These are phyloP conservation scores for Drosophila guanche DNA, from an alignment of 1,140 invertebrate genomes.

Conservation along the genomic window DNA sequence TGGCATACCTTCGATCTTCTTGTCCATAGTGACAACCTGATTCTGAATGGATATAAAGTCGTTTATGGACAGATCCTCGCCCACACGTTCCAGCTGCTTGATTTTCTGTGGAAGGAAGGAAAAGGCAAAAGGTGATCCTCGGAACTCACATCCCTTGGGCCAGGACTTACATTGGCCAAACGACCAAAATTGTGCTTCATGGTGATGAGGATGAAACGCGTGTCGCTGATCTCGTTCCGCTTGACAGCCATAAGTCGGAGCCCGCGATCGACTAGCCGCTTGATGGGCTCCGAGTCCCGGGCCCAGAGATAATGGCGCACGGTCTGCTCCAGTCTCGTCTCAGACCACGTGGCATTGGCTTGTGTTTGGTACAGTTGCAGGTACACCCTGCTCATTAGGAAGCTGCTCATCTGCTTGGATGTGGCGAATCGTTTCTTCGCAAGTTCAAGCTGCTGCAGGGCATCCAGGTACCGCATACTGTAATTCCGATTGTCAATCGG, in stretches of 20 bases:
- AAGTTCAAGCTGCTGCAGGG: constrained; percentile 17
- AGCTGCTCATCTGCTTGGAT: constrained; percentile 17
- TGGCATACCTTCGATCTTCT: constrained; percentile 74
- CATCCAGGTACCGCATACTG: not conserved
- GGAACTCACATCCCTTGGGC: too few species aligned
- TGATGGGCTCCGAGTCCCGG: constrained; percentile 19
- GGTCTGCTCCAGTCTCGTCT: constrained; percentile 12
- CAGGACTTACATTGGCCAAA: constrained; percentile 32
- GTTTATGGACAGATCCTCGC: constrained; percentile 44
- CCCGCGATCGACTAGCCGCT: constrained; percentile 8
- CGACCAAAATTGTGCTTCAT: constrained; percentile 46
- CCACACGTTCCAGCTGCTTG: constrained; percentile 46
- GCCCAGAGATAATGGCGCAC: not conserved
- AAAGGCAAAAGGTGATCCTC: not conserved
- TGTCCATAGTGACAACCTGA: constrained; percentile 45
- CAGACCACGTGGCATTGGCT: constrained; percentile 4
- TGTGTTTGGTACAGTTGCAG: constrained; percentile 33
- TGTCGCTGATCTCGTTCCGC: constrained; percentile 61
- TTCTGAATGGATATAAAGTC: constrained; percentile 64
- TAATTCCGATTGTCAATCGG: not conserved
- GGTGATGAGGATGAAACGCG: constrained; percentile 47
- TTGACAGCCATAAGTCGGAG: constrained; percentile 26
- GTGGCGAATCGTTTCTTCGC: not conserved
- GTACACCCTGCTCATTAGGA: constrained; percentile 7
- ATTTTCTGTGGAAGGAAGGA: constrained; percentile 33